Conservation (phyloP, 1,140 invertebrate species). For the Bombus ignitus region DNA sequence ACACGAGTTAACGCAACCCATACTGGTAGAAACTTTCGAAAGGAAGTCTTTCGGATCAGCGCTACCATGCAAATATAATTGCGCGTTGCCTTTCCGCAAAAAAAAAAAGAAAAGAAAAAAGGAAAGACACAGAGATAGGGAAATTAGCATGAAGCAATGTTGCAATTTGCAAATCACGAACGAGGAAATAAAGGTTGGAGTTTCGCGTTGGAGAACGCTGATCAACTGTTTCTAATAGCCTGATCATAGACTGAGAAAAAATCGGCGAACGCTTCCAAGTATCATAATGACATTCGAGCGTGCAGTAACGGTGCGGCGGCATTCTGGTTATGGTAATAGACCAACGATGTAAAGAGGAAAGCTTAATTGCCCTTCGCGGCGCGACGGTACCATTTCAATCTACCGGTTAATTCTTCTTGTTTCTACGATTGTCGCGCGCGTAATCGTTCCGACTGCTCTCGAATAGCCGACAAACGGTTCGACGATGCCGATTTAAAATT, state of each 20-base stretch:
- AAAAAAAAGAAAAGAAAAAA: too few relatives aligned
- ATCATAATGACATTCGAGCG: constrained; percentile 54
- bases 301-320: constrained; percentile 1
- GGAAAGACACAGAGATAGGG: neutral
- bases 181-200: constrained; percentile 9
- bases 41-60: neutral
- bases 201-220: neutral
- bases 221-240: neutral
- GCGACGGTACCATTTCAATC: constrained; percentile 38
- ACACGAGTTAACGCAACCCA: neutral
- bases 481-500: neutral
- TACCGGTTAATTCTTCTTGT: neutral
- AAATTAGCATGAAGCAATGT: constrained; percentile 12
- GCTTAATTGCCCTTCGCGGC: constrained; percentile 22
- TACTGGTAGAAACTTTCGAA: too few relatives aligned
- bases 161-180: constrained; percentile 52
- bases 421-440: neutral
- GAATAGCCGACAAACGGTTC: neutral
- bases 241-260: constrained; percentile 38
- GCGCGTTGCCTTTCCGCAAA: neutral
- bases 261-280: constrained; percentile 9
- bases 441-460: neutral
- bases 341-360: constrained; percentile 18
- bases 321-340: constrained; percentile 48
- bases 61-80: constrained; percentile 23